Evolutionary conservation across 2,113 vertebrate species (phyloP).

Genomic region (Lanius ludovicianus): DNA sequence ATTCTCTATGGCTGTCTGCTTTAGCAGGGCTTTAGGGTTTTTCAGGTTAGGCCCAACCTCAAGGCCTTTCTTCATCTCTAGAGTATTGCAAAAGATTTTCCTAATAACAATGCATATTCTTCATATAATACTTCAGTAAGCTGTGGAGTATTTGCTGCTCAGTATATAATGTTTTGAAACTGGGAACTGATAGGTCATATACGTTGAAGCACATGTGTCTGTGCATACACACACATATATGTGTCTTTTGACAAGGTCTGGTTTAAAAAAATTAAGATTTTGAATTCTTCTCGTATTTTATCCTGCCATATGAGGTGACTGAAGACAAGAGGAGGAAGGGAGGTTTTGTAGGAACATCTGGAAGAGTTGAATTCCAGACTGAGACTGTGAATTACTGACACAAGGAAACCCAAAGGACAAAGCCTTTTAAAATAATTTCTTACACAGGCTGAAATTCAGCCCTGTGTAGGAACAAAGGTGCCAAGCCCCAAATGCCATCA

Average conservation of each 20-base stretch:
- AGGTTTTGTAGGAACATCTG: neutral
- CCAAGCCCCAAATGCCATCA: neutral
- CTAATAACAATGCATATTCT: neutral
- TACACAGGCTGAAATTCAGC: neutral
- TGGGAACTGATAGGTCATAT: neutral
- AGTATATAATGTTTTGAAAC: neutral
- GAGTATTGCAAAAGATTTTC: neutral
- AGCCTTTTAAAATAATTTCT: neutral
- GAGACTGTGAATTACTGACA: neutral
- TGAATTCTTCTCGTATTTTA: neutral
- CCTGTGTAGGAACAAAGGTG: neutral
- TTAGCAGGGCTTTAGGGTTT: neutral
- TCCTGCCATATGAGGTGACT: neutral
- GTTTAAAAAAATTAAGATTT: neutral
- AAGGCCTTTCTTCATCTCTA: neutral
- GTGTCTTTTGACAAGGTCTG: neutral
- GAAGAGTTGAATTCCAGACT: neutral
- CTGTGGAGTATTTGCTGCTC: neutral
- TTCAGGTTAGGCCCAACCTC: neutral
- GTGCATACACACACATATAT: accelerated
- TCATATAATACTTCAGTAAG: neutral
- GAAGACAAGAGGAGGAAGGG: neutral
- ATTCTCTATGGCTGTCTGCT: neutral
- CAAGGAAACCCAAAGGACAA: neutral
- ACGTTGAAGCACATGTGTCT: neutral